Base-by-base conservation (phyloP, 2,888 invertebrate species). In the Hypolimnas misippus region DNA sequence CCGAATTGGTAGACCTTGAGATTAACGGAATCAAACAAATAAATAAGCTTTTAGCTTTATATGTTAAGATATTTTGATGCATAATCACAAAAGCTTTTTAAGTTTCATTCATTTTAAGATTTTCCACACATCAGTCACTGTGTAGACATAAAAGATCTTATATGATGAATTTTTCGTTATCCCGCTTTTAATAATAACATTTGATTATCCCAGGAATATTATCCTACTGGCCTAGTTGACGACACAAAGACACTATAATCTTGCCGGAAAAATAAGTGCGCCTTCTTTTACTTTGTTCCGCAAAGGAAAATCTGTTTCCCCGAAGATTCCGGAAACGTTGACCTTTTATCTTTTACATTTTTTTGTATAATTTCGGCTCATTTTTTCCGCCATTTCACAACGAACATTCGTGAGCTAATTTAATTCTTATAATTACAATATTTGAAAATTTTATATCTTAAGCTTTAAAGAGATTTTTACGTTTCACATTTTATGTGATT, bases 171-270 rank as follows among this genome's bases (percentile, higher is more conserved):
- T 10, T 35, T 42, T 46, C 42, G 4, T 44, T 21, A 4, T 46
- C 14, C 16, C 55, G 8, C 55, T 29, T 56, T 57, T 17, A 46
- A 60, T 64, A 44, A 25, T 51, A 42, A 40, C 35, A 55, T 55
- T 58, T 65, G 62, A 65, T 65, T 56, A 55, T 54, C 33, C 40
- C 29, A 19, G 21, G 46, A 51, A 65, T 50, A 62, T 57, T 62
- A 58, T 58, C 44, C 58, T 55, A 40, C 33, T 50, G 54, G 44
- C 56, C 35, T 44, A 57, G 52, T 60, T 56, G 60, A 60, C 63
- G 56, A 46, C 56, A 62, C 62, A 59, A 57, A 62, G 57, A 57
- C 51, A 57, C 29, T 54, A 50, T 63, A 56, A 59, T 56, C 44
- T 58, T 52, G 33, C 55, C 42, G 40, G 59, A 57, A 57, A 63